phyloP scores from a whole-genome alignment of 2,888 invertebrate species.

The Hofmannophila pseudospretella region DNA sequence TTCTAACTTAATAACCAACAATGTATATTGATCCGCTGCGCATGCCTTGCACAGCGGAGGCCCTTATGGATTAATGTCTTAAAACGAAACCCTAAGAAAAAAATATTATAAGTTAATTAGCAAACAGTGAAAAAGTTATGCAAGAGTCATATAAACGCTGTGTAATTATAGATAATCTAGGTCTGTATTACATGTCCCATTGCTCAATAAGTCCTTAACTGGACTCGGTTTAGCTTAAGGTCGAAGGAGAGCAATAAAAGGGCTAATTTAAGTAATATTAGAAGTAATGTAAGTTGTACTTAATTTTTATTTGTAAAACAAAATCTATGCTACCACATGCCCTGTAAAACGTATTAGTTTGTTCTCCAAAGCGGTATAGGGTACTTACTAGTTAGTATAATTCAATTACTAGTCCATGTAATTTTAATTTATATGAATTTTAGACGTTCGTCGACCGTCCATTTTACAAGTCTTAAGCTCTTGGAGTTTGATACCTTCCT shows the following conservation, averaged over 20 bases:
- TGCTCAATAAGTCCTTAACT: constrained; percentile 67
- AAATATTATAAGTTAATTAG: no score
- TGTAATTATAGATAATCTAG: constrained; percentile 22
- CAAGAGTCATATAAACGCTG: constrained; percentile 1
- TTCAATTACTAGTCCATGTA: constrained; percentile 77
- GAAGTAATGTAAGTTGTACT: constrained; percentile 33
- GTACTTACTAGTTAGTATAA: constrained; percentile 77
- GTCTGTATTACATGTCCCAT: constrained; percentile 62
- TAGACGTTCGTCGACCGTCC: constrained; percentile 58
- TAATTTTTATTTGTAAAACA: constrained; percentile 39
- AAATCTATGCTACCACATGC: constrained; percentile 33
- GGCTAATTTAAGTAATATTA: constrained; percentile 43
- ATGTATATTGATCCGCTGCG: no score
- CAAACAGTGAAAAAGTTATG: no score
- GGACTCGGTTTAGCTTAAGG: constrained; percentile 65
- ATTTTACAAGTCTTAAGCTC: constrained; percentile 11
- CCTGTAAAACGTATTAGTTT: constrained; percentile 27
- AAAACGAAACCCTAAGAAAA: no score
- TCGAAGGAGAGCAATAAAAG: constrained; percentile 64
- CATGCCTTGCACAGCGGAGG: no score
- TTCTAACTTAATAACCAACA: no score
- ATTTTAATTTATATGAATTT: constrained; percentile 62
- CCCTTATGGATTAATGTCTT: no score
- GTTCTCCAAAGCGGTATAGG: constrained; percentile 75
- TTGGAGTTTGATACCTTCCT: constrained; percentile 1